Conservation (phyloP, 1,140 invertebrate species). For the Drosophila quadrilineata region DNA sequence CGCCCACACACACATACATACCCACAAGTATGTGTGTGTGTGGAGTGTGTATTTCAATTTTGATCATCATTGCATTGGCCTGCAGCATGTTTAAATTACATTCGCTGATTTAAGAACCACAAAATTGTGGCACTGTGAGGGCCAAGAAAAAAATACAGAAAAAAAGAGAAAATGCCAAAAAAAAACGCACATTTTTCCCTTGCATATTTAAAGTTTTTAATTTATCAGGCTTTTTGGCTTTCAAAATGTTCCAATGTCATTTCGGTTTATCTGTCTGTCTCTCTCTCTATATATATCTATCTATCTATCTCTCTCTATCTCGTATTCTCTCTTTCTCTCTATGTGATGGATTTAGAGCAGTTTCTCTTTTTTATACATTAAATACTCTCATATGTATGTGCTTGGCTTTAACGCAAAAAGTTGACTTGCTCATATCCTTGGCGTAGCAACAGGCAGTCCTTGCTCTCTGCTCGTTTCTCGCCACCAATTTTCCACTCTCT, state of each 20-base stretch:
- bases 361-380: slow-evolving; percentile 7
- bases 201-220: slow-evolving; percentile 67
- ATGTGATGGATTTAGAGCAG: slow-evolving; percentile 52
- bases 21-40: too few relatives aligned
- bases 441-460: slow-evolving; percentile 35
- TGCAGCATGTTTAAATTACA: slow-evolving; percentile 62
- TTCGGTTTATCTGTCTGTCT: slow-evolving; percentile 41
- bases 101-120: slow-evolving; percentile 56
- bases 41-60: slow-evolving; percentile 39
- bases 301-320: slow-evolving; percentile 8
- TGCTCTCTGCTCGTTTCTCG: background rate
- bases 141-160: background rate
- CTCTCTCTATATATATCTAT: slow-evolving; percentile 11
- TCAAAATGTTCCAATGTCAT: slow-evolving; percentile 60
- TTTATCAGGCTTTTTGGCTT: slow-evolving; percentile 69
- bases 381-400: slow-evolving; percentile 1
- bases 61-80: slow-evolving; percentile 48
- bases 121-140: slow-evolving; percentile 31
- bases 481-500: background rate
- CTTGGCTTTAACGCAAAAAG: slow-evolving; percentile 15
- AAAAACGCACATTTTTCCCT: slow-evolving; percentile 36
- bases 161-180: slow-evolving; percentile 34
- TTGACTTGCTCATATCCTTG: slow-evolving; percentile 10
- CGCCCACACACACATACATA: too few relatives aligned
- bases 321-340: too few relatives aligned